phyloP scores from a whole-genome alignment of 1,140 invertebrate species.

The Brevipalpus yothersi region DNA sequence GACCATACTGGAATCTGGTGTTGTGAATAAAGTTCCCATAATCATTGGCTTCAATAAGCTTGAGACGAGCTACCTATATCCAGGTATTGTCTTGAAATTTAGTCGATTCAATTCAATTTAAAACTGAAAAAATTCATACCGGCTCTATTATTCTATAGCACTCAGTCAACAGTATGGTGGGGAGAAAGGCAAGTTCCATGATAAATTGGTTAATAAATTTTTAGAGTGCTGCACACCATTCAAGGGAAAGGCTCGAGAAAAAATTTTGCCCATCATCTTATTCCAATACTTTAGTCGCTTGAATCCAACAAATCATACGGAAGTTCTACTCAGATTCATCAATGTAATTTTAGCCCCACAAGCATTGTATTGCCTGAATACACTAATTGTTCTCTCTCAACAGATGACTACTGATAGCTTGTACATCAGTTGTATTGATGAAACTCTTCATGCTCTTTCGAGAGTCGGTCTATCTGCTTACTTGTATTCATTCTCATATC shows the following conservation, averaged over 20 bases:
- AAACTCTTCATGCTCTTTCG: conserved; percentile 10
- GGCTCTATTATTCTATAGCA: neutral
- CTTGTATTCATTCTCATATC: conserved; percentile 18
- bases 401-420: conserved; percentile 13
- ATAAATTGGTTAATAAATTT: neutral
- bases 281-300: neutral
- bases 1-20: conserved; percentile 16
- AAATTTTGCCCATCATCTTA: neutral
- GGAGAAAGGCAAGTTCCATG: neutral
- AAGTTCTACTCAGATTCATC: neutral
- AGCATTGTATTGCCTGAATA: neutral
- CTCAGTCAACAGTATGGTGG: neutral
- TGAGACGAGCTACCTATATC: conserved; percentile 28
- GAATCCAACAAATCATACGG: neutral
- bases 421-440: conserved; percentile 12
- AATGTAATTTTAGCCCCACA: neutral
- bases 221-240: neutral
- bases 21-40: conserved; percentile 28
- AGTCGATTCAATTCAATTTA: neutral
- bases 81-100: neutral
- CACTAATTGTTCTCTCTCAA: neutral
- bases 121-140: neutral
- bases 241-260: neutral
- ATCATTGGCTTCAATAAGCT: conserved; percentile 30
- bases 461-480: conserved; percentile 13